Evolutionary conservation across 1,140 invertebrate genomes (phyloP), one percentile per base, ranked within the genome.

Genomic region (Andrena cerasifolii): DNA sequence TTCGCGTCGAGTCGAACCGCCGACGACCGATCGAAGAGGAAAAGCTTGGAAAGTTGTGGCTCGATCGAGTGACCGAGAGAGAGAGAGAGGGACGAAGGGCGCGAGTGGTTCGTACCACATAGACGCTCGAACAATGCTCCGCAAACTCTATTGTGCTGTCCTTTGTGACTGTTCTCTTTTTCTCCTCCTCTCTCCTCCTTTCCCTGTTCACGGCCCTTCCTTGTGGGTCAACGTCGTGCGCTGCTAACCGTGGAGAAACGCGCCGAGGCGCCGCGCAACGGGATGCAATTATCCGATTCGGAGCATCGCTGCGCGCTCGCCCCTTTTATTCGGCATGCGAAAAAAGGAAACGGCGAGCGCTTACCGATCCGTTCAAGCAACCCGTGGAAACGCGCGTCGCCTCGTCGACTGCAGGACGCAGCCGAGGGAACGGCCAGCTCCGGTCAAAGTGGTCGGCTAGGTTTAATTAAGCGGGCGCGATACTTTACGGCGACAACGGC

Each of bases 101-200:
- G 72, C 58, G 70, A 81, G 82, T 84, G 53, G 82, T 78, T 78
- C 54, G 82, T 81, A 73, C 53, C 67, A 67, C 54, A 78, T 81
- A 78, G 73, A 85, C 81, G 79, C 63, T 81, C 74, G 59, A 85
- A 78, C 79, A 85, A 85, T 84, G 68, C 51, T 58, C 53, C 16
- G 74, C 63, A 68, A 62, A 76, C 72, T 84, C 56, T 70, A 76
- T 84, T 80, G 79, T 65, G 40, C 65, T 12, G 61, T 56, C 43
- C 62, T 76, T 77, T 65, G 61, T 79, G 40, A 47, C 16, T 71
- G 66, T 56, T 65, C 59, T 63, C 47, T 12, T 45, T 45, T 45
- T n/a, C n/a, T n/a, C n/a, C n/a, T n/a, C n/a, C n/a, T n/a, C n/a
- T n/a, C n/a, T 58, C 33, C 59, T 72, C 51, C n/a, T 49, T 28